phyloP scores from a whole-genome alignment of 2,113 vertebrate genomes.

The Sterna hirundo region DNA sequence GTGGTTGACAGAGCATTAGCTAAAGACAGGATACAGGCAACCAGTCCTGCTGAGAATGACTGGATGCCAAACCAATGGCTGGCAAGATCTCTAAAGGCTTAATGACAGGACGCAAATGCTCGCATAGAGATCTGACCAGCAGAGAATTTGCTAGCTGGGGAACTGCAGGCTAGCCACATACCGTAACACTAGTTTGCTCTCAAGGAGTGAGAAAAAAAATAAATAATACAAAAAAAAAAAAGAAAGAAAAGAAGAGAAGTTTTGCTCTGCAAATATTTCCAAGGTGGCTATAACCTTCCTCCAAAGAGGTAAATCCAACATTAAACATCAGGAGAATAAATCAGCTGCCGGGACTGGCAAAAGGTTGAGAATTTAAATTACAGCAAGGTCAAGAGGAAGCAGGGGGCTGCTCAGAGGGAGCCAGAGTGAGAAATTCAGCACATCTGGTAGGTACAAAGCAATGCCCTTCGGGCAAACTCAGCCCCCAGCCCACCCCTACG shows the following conservation, averaged over 20 bases:
- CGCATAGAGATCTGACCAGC: slow-evolving; percentile 9
- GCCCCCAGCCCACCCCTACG: slow-evolving; percentile 8
- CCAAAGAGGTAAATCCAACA: slow-evolving; percentile 23
- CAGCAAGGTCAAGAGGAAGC: slow-evolving; percentile 57
- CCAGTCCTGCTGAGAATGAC: slow-evolving; percentile 56
- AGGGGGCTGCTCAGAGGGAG: slow-evolving; percentile 52
- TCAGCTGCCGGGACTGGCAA: slow-evolving; percentile 52
- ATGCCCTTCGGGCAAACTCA: slow-evolving; percentile 25
- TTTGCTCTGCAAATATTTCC: slow-evolving; percentile 35
- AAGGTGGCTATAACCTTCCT: slow-evolving; percentile 50
- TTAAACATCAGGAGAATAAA: slow-evolving; percentile 50
- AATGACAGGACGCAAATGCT: slow-evolving; percentile 38
- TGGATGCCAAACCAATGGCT: slow-evolving; percentile 63
- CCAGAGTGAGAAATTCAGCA: slow-evolving; percentile 47
- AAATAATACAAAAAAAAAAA: background rate
- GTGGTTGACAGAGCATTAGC: slow-evolving; percentile 62
- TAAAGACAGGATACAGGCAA: slow-evolving; percentile 67
- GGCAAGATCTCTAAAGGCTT: slow-evolving; percentile 56
- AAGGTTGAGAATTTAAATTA: slow-evolving; percentile 49
- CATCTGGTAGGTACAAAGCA: slow-evolving; percentile 61
- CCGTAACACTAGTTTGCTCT: background rate
- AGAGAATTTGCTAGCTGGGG: slow-evolving; percentile 26
- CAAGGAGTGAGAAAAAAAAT: background rate
- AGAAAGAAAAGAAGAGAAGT: background rate
- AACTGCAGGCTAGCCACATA: slow-evolving; percentile 4